phyloP scores from a whole-genome alignment of 2,797 vertebrate genomes.

The Chelon auratus region DNA sequence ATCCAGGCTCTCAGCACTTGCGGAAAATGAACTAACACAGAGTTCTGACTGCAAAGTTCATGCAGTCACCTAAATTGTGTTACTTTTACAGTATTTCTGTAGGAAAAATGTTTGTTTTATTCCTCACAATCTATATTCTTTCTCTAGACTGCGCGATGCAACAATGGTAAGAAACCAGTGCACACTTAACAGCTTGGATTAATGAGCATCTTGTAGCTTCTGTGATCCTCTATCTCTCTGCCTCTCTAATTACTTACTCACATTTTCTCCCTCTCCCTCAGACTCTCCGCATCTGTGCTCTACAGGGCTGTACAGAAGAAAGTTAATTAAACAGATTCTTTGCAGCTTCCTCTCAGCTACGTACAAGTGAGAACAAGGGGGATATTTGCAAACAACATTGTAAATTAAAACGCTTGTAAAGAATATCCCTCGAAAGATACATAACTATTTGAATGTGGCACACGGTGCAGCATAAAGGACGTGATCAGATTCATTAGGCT shows the following conservation, averaged over 20 bases:
- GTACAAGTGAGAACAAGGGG: background rate
- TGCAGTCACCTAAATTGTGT: background rate
- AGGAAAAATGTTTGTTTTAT: background rate
- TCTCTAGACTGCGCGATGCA: background rate
- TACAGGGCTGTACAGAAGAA: background rate
- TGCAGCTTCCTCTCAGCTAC: background rate
- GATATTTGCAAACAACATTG: background rate
- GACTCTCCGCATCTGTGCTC: conserved; percentile 5
- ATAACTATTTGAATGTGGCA: background rate
- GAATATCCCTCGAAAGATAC: background rate
- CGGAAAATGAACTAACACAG: background rate
- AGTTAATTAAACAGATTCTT: conserved; percentile 21
- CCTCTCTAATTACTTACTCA: conserved; percentile 25
- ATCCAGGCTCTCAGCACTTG: background rate
- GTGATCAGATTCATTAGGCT: background rate
- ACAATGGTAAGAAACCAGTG: conserved; percentile 8
- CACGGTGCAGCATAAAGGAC: background rate
- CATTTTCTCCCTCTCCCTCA: background rate
- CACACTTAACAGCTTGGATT: conserved; percentile 18
- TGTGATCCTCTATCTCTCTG: conserved; percentile 18
- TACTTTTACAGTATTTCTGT: background rate
- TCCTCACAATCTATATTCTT: background rate
- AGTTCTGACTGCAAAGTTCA: background rate
- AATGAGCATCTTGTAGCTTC: conserved; percentile 20
- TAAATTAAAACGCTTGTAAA: background rate